Evolutionary conservation across 2,888 invertebrate genomes (phyloP).

Genomic region (Luperina testacea): DNA sequence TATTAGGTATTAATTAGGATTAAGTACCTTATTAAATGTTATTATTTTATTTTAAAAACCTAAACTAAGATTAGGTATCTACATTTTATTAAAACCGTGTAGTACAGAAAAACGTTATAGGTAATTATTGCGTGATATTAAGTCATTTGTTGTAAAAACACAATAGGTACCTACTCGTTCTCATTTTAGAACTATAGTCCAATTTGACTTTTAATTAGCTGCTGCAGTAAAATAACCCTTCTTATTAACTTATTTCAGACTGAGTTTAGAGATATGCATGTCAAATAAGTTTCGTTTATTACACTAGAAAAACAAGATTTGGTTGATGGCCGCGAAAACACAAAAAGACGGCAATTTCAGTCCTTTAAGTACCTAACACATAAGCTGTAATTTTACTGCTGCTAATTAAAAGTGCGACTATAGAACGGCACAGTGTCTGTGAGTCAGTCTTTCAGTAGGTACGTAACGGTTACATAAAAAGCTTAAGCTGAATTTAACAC

Average conservation of each 20-base stretch:
- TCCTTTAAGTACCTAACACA: too few species aligned
- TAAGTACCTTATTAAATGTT: background rate
- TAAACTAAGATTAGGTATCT: background rate
- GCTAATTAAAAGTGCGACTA: too few species aligned
- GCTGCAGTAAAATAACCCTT: too few species aligned
- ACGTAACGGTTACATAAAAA: slow-evolving; percentile 49
- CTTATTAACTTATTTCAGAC: too few species aligned
- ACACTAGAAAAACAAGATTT: too few species aligned
- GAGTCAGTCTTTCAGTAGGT: slow-evolving; percentile 16
- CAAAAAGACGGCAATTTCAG: too few species aligned
- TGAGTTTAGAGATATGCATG: too few species aligned
- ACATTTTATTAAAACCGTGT: slow-evolving; percentile 24
- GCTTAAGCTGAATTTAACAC: slow-evolving; percentile 32
- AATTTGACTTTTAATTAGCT: too few species aligned
- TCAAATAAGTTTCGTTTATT: too few species aligned
- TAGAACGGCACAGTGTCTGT: slow-evolving; percentile 3
- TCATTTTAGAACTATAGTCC: slow-evolving; percentile 22
- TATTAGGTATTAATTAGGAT: background rate
- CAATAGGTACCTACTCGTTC: background rate
- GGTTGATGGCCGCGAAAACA: too few species aligned
- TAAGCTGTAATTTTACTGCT: too few species aligned
- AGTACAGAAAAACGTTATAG: background rate
- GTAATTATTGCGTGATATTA: slow-evolving; percentile 39
- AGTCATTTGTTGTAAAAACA: slow-evolving; percentile 21
- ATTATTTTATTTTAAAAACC: slow-evolving; percentile 13